Evolutionary conservation across 2,797 vertebrate species (phyloP).

Genomic region (Sebastes variabilis): DNA sequence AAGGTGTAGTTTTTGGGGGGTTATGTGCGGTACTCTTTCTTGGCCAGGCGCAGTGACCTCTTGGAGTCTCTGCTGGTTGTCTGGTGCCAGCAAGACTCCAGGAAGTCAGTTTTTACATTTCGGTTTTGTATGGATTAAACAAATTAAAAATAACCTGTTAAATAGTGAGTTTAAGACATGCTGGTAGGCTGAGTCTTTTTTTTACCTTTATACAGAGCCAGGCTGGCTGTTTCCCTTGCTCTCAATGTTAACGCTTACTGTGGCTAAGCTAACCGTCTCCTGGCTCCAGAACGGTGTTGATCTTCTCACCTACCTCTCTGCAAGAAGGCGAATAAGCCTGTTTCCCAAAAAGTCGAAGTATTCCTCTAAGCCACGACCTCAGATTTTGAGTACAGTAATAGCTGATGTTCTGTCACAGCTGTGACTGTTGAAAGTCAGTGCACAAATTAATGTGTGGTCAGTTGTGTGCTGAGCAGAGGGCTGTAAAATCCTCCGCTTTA

Average conservation of each 20-base stretch:
- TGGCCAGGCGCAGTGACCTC: too few species aligned
- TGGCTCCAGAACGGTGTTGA: not conserved
- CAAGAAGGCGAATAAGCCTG: not conserved
- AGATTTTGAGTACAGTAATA: not conserved
- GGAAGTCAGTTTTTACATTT: not conserved
- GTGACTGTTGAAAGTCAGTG: not conserved
- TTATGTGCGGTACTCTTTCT: not conserved
- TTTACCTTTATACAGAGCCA: not conserved
- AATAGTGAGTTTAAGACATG: too few species aligned
- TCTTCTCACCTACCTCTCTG: not conserved
- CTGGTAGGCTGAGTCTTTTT: not conserved
- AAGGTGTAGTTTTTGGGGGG: too few species aligned
- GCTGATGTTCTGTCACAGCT: not conserved
- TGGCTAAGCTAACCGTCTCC: not conserved
- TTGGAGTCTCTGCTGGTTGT: not conserved
- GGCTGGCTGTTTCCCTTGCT: not conserved
- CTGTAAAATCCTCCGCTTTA: constrained; percentile 16
- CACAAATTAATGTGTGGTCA: constrained; percentile 19
- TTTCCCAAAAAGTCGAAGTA: not conserved
- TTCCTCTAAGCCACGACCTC: not conserved
- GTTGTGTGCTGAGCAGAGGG: not conserved
- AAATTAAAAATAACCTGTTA: not conserved
- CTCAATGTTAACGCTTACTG: not conserved
- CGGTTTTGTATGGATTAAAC: not conserved
- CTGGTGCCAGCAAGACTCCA: not conserved